phyloP scores from a whole-genome alignment of 2,888 invertebrate species.

The Matsumyia berberina region DNA sequence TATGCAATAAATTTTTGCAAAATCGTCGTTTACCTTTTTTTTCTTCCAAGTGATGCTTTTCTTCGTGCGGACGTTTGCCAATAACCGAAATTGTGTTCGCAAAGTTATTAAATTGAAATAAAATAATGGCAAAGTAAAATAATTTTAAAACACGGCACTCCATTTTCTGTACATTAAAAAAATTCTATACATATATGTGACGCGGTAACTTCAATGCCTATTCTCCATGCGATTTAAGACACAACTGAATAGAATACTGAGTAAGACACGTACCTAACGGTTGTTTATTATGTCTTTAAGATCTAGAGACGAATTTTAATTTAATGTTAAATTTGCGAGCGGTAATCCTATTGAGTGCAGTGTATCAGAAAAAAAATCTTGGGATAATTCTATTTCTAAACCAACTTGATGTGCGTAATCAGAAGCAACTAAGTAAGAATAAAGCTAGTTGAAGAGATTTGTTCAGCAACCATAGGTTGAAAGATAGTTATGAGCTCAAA shows the following conservation, averaged over 20 bases:
- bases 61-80: constrained; percentile 17
- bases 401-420: no score
- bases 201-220: not conserved
- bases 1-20: not conserved
- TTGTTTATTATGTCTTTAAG: not conserved
- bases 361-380: no score
- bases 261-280: not conserved
- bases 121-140: constrained; percentile 19
- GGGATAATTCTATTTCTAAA: no score
- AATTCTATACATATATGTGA: not conserved
- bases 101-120: not conserved
- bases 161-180: constrained; percentile 11
- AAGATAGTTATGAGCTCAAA: no score
- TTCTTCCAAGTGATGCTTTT: not conserved
- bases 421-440: no score
- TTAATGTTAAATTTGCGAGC: no score
- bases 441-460: no score
- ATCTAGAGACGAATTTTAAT: no score
- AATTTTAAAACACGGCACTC: constrained; percentile 20
- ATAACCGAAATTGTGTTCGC: constrained; percentile 26
- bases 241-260: not conserved
- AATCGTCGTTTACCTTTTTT: constrained; percentile 1
- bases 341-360: no score
- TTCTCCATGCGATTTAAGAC: not conserved
- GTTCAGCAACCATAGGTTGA: no score